A percentile compares a stretch with the other conserved stretches of the same genome.
Evolutionary conservation across 23 tunicate genomes (phyloP).

Genomic region (Halocynthia roretzi): DNA sequence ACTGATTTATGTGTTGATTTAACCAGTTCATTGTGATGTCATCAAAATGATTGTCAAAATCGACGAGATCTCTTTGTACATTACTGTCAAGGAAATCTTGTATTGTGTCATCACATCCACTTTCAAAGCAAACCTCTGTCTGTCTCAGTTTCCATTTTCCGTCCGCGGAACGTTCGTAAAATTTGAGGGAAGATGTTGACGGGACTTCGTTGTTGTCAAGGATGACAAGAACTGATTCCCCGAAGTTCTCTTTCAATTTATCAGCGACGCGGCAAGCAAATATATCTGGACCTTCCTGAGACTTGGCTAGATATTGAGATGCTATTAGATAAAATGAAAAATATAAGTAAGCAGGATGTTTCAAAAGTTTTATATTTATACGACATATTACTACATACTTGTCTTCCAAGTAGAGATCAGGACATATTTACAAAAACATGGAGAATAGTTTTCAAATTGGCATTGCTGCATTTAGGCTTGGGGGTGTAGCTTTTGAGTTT

Average conservation of each 20-base stretch:
- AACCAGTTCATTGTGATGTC: constrained; percentile 85
- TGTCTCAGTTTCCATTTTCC: constrained; percentile 45
- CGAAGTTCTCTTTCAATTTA: constrained; percentile 39
- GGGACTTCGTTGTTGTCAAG: constrained; percentile 62
- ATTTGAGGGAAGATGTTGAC: constrained; percentile 33
- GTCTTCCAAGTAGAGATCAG: too few relatives aligned
- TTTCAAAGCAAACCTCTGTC: constrained; percentile 32
- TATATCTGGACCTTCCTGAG: constrained; percentile 2
- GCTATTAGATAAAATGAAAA: not conserved
- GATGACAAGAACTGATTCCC: constrained; percentile 36
- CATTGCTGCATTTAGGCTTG: too few relatives aligned
- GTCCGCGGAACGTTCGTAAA: constrained; percentile 35
- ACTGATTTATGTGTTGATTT: constrained; percentile 63
- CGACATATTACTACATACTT: too few relatives aligned
- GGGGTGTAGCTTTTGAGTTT: too few relatives aligned
- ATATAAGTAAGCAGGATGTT: too few relatives aligned
- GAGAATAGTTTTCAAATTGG: too few relatives aligned
- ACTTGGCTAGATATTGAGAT: constrained; percentile 12
- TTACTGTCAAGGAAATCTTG: constrained; percentile 46
- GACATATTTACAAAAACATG: too few relatives aligned
- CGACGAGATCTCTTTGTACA: constrained; percentile 62
- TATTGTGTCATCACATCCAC: constrained; percentile 22
- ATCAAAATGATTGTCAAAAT: constrained; percentile 84
- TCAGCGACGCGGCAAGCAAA: constrained; percentile 38
- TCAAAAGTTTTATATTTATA: too few relatives aligned